Evolutionary conservation across 2,888 invertebrate species (phyloP), one percentile per base, ranked within the genome.

Genomic region (Trichopoda pennipes): DNA sequence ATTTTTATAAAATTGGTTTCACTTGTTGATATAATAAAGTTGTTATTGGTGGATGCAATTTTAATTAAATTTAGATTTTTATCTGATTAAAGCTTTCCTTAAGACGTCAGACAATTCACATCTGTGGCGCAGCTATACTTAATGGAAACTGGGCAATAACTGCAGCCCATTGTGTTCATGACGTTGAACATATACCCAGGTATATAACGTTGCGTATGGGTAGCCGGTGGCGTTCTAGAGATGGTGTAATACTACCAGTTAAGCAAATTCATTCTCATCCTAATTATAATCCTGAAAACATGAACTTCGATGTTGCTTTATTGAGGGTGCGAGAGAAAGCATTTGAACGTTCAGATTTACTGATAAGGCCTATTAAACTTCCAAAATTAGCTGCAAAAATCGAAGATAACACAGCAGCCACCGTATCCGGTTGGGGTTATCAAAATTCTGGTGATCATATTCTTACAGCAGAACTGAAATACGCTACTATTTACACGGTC

Each of bases 401-500:
- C 35, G 60, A 64, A 3, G 86, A 87, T 8, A 86, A 87, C 74
- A 42, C 64, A 3, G 58, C 80, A 0, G 90, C 88, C 2, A 79
- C 86, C 12, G 88, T 90, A 3, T 90, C 90, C 9, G 90, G 90
- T 3, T 90, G 90, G 90, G 90, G 90, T 3, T 88, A 90, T 64
- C 87, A 89, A 86, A 88, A 87, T 79, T 86, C 88, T 19, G 64
- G 64, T 0, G 86, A 88, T 51, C 85, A 89, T 17, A 75, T 86
- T 6, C 80, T 90, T 2, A 88, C 90, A 16, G 83, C 85, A 1
- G 86, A 87, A 4, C 80, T 90, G 0, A 90, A 88, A 74, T 90
- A 89, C 77, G 86, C 88, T 1, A 86, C 86, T 0, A 89, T 90
- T 10, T 84, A 84, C 16, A 88, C 86, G n/a, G 86, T 89, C 42